These are phyloP conservation scores for Tanypteryx hageni DNA, from an alignment of 2,888 invertebrate genomes.

Conservation along the genomic window DNA sequence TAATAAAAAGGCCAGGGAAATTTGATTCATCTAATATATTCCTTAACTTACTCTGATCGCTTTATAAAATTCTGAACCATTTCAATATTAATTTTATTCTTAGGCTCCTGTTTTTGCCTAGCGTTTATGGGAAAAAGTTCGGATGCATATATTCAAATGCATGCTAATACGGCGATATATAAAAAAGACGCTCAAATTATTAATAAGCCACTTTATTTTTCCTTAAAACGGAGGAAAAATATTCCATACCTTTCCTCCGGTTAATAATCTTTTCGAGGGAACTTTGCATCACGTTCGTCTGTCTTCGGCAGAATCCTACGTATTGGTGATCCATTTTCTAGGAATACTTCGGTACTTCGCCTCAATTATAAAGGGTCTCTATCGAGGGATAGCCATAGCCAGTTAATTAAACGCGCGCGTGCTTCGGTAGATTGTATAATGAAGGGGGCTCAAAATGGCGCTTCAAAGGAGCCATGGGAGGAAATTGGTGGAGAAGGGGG, in stretches of 20 bases:
- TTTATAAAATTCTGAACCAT: too few species aligned
- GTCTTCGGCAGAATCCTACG: neutral
- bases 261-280: neutral
- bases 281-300: neutral
- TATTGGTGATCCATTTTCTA: neutral
- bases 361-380: neutral
- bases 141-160: neutral
- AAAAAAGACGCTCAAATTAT: neutral
- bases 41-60: too few species aligned
- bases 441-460: neutral
- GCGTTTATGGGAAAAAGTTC: neutral
- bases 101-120: neutral
- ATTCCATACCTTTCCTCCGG: neutral
- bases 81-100: too few species aligned
- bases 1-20: too few species aligned
- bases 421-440: conserved; percentile 8
- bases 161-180: neutral
- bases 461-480: neutral
- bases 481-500: neutral
- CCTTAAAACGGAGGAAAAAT: neutral
- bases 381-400: neutral
- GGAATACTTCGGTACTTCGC: neutral
- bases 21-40: too few species aligned
- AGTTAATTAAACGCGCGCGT: neutral
- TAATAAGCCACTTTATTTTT: neutral